Percentiles rank a stretch among this genome's conserved stretches.
These are phyloP conservation scores for Anguilla pacifica DNA, from an alignment of 2,797 vertebrate genomes.

Conservation along the genomic window DNA sequence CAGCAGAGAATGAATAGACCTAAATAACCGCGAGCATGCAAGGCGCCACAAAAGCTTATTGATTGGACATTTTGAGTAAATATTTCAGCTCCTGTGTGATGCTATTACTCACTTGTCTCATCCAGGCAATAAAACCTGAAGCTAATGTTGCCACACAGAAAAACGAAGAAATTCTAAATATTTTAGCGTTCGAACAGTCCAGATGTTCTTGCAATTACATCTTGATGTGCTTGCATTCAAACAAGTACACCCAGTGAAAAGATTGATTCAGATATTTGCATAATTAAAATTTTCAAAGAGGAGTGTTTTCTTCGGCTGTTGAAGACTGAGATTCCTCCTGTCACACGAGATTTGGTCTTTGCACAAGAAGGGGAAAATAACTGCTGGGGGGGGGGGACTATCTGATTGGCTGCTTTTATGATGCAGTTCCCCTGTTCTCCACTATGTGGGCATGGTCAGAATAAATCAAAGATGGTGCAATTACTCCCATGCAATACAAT, in stretches of 20 bases:
- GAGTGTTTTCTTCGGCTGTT: background rate
- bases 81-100: slow-evolving; percentile 29
- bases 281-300: background rate
- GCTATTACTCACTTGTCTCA: slow-evolving; percentile 32
- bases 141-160: background rate
- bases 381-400: background rate
- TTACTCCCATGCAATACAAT: background rate
- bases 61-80: slow-evolving; percentile 41
- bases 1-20: slow-evolving; percentile 24
- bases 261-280: background rate
- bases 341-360: background rate
- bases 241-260: background rate
- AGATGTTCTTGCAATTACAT: slow-evolving; percentile 27
- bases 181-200: slow-evolving; percentile 21
- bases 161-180: slow-evolving; percentile 21
- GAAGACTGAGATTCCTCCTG: background rate
- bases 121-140: slow-evolving; percentile 25
- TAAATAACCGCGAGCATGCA: slow-evolving; percentile 26
- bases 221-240: background rate
- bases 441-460: background rate
- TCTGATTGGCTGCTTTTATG: background rate
- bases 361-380: background rate
- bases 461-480: background rate
- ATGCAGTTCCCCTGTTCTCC: background rate
- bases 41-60: slow-evolving; percentile 38